These are phyloP conservation scores for Pseudochirops cupreus DNA, from an alignment of 2,797 vertebrate species.

Conservation along the genomic window DNA sequence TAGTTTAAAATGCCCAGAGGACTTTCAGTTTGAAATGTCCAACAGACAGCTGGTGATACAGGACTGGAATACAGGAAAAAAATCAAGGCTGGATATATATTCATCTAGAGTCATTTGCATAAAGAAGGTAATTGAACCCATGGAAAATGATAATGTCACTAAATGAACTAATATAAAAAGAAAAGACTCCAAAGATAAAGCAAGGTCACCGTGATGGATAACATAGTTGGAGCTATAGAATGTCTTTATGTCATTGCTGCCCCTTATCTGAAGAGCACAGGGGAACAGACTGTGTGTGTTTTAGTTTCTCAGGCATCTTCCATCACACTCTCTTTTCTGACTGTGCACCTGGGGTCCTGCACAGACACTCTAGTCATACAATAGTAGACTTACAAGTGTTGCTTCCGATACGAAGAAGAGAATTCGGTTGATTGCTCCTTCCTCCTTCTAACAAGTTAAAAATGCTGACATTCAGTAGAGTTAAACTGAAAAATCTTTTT, in stretches of 20 bases:
- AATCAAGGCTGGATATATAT: background rate
- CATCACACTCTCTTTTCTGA: background rate
- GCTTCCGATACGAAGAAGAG: background rate
- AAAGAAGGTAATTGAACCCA: background rate
- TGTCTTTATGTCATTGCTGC: background rate
- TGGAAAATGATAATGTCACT: background rate
- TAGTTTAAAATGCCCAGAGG: background rate
- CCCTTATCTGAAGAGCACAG: background rate
- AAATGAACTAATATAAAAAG: background rate
- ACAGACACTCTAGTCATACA: background rate
- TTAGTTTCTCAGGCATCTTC: background rate
- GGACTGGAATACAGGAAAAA: background rate
- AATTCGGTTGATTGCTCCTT: background rate
- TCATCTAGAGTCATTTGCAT: background rate
- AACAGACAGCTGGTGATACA: background rate
- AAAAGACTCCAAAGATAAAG: background rate
- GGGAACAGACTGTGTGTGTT: background rate
- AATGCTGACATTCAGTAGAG: background rate
- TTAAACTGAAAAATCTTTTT: background rate
- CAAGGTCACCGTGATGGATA: background rate
- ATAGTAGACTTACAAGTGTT: background rate
- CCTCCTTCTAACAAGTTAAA: slow-evolving; percentile 12
- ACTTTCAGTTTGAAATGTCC: background rate
- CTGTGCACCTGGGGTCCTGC: background rate
- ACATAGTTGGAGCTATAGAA: background rate